These are phyloP conservation scores for Leptoclinus maculatus DNA, from an alignment of 2,797 vertebrate species.

Conservation along the genomic window DNA sequence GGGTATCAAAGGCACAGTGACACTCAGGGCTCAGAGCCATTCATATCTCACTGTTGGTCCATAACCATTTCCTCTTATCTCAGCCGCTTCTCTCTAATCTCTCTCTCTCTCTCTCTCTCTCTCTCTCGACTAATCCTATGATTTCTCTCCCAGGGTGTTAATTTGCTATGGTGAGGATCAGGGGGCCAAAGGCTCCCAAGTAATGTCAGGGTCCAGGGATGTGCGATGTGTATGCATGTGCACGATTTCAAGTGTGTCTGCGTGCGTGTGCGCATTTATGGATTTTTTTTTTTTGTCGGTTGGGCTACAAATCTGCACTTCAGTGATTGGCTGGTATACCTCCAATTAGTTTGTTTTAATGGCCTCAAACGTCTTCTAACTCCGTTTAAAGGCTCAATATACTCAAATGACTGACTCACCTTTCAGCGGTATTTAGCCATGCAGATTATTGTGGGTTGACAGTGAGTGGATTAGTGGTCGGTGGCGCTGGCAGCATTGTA, in stretches of 20 bases:
- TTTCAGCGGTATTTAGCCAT: background rate
- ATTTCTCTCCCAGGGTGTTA: constrained; percentile 71
- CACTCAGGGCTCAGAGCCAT: constrained; percentile 55
- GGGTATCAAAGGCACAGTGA: constrained; percentile 36
- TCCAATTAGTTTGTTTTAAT: background rate
- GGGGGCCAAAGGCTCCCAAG: constrained; percentile 52
- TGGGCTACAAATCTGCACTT: background rate
- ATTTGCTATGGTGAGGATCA: constrained; percentile 75
- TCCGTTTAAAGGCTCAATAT: constrained; percentile 9
- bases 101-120: no score
- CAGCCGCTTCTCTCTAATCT: constrained; percentile 35
- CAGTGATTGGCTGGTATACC: background rate
- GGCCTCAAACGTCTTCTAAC: constrained; percentile 3
- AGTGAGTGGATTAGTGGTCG: background rate
- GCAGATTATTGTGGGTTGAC: background rate
- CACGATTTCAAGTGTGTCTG: background rate
- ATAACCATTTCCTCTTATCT: constrained; percentile 61
- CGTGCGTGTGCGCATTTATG: background rate
- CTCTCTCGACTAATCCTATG: constrained; percentile 43
- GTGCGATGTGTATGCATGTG: constrained; percentile 21
- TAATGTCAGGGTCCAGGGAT: constrained; percentile 45
- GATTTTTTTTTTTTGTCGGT: constrained; percentile 7
- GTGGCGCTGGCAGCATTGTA: background rate
- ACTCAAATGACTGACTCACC: constrained; percentile 2
- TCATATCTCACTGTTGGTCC: constrained; percentile 61